A percentile compares a stretch with the other conserved stretches of the same genome.
These are phyloP conservation scores for Clarias pachynema DNA, from an alignment of 2,797 vertebrate species.

Conservation along the genomic window DNA sequence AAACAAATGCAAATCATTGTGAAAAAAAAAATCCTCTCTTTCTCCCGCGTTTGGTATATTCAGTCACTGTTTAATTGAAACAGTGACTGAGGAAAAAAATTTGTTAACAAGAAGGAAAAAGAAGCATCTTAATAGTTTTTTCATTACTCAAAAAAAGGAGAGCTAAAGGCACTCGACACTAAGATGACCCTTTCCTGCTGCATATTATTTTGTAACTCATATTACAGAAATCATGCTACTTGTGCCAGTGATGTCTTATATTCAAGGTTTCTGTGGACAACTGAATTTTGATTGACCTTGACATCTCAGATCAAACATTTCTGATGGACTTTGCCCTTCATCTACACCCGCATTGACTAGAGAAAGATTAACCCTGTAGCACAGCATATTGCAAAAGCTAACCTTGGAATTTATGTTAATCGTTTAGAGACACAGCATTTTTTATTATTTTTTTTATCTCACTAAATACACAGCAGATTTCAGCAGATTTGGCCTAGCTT, in stretches of 20 bases:
- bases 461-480: neutral
- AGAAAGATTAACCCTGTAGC: slow-evolving; percentile 40
- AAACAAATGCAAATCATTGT: neutral
- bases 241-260: neutral
- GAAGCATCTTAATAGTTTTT: neutral
- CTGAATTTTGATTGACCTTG: slow-evolving; percentile 6
- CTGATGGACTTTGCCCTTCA: slow-evolving; percentile 31
- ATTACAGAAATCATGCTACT: neutral
- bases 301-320: slow-evolving; percentile 27
- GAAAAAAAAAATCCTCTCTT: neutral
- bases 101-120: neutral
- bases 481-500: neutral
- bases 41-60: neutral
- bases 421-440: neutral
- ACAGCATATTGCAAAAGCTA: slow-evolving; percentile 24
- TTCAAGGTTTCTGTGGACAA: neutral
- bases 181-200: neutral
- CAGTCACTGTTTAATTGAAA: neutral
- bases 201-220: neutral
- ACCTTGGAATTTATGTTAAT: slow-evolving; percentile 8
- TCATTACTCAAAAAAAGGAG: neutral
- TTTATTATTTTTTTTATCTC: neutral
- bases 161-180: neutral
- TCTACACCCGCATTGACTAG: slow-evolving; percentile 24
- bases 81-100: neutral